Base-by-base conservation (phyloP, 1,140 invertebrate species). In the Orchesella cincta region DNA sequence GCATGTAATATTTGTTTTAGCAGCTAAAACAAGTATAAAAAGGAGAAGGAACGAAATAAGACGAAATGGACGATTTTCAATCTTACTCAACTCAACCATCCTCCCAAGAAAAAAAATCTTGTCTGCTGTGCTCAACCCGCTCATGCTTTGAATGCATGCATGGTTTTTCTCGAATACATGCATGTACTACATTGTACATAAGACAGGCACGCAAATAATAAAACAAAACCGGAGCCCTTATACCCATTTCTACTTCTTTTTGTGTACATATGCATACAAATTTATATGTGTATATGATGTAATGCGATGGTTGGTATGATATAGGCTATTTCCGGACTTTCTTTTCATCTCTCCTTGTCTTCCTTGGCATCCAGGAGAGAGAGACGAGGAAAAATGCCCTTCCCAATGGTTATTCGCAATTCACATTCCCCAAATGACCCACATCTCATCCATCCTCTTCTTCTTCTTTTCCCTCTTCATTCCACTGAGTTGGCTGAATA, bases 341-440 rank as follows among this genome's bases (percentile, higher is more conserved):
- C 26, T 8, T 67, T 67, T 67, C 2, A 12, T 33, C 33, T 23
- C 2, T 67, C 31, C 14, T 31, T 31, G 62, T n/a, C n/a, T n/a
- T n/a, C n/a, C n/a, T 67, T 33, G 31, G 26, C 3, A 26, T 46
- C 39, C 54, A n/a, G 54, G 23, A 26, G 54, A 62, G 23, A 62
- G 23, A 12, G 52, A 57, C 14, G 14, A n/a, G 12, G 23, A 23
- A 67, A 14, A 33, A 67, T 12, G 31, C 31, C 8, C 39, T 46
- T 20, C 39, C 8, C 39, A 18, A 33, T 33, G 62, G 62, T 29
- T 67, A 33, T n/a, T 67, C 52, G 52, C 52, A 57, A 67, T 67
- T 67, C 62, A 33, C 26, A 67, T 67, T 67, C 62, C 62, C 26
- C 62, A 67, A 67, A 67, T 67, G 62, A 67, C 62, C 62, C 62